These are phyloP conservation scores for Megastigmus dorsalis DNA, from an alignment of 2,888 invertebrate genomes.

Conservation along the genomic window DNA sequence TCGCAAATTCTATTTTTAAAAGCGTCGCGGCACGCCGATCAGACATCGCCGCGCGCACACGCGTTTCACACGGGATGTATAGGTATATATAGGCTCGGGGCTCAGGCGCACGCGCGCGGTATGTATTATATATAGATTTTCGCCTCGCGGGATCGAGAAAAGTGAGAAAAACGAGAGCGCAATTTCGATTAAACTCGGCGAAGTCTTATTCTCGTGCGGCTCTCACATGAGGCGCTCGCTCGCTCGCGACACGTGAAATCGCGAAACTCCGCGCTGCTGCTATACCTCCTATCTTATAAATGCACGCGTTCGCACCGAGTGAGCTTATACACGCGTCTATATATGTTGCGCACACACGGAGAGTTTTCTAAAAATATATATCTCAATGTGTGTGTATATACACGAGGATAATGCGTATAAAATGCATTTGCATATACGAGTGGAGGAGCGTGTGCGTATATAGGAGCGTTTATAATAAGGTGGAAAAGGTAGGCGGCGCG, in stretches of 20 bases:
- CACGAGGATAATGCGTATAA: background rate
- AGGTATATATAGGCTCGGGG: no score
- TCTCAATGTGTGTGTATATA: slow-evolving; percentile 12
- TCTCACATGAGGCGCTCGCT: no score
- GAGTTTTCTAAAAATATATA: no score
- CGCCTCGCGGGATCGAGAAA: background rate
- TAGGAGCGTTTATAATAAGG: slow-evolving; percentile 61
- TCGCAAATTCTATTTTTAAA: slow-evolving; percentile 18
- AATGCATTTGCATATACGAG: slow-evolving; percentile 20
- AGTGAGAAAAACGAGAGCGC: slow-evolving; percentile 20
- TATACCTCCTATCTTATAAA: slow-evolving; percentile 18
- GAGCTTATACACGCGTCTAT: background rate
- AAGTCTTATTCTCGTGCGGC: slow-evolving; percentile 26
- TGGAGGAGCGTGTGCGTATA: slow-evolving; percentile 3
- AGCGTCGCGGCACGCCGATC: background rate
- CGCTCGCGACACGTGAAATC: slow-evolving; percentile 55
- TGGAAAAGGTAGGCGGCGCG: slow-evolving; percentile 62
- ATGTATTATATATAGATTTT: no score
- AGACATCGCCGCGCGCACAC: background rate
- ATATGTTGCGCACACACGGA: no score
- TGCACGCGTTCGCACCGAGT: background rate
- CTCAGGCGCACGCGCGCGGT: background rate
- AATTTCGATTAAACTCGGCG: slow-evolving; percentile 42
- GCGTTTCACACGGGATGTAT: no score
- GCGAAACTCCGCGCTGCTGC: slow-evolving; percentile 51